Base-by-base conservation (phyloP, 2,113 vertebrate genomes). In the Atherinomorus stipes region DNA sequence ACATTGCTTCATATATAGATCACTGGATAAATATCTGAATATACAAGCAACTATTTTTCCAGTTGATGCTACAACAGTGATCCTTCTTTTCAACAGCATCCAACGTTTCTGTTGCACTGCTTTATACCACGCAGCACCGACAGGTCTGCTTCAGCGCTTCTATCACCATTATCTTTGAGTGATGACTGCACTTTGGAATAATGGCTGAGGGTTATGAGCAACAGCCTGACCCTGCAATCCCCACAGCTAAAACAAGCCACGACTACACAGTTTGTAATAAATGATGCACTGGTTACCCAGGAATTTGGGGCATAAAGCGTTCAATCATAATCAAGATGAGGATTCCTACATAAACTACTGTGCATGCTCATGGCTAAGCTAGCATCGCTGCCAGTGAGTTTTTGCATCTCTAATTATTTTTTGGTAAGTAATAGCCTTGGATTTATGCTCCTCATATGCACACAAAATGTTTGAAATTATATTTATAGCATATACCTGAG, bases 181-280 rank as follows among this genome's bases (percentile, higher is more conserved):
- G 15, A 66, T 61, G 42, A 23, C 10, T 56, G 19, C 61, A 71
- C 28, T 71, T 68, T 23, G 16, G 45, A 40, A 69, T 60, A 64
- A 47, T 47, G 49, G 44, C 21, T 23, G 15, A 49, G 50, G 25
- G 34, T 25, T 54, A 54, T 56, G 16, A 64, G 38, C 45, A 53
- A 58, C 37, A 60, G 51, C 40, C 38, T 49, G 13, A 37, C 19
- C 18, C 45, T 6, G 2, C 18, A 40, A 31, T 52, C 60, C 53
- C 54, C 52, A 12, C 11, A 31, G 50, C 63, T 53, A n/a, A 61
- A 50, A 40, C 18, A 47, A 21, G n/a, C 52, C 34, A 18, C 21
- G 11, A 11, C 40, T 26, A 25, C 2, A 42, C 38, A 45, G 28
- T 34, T 38, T 26, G 7, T 7, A 45, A 65, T 42, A 58, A 37